Percentiles rank a stretch among this genome's conserved stretches.
phyloP scores from a whole-genome alignment of 2,113 vertebrate species.

The Haplochromis vanheusdeni region DNA sequence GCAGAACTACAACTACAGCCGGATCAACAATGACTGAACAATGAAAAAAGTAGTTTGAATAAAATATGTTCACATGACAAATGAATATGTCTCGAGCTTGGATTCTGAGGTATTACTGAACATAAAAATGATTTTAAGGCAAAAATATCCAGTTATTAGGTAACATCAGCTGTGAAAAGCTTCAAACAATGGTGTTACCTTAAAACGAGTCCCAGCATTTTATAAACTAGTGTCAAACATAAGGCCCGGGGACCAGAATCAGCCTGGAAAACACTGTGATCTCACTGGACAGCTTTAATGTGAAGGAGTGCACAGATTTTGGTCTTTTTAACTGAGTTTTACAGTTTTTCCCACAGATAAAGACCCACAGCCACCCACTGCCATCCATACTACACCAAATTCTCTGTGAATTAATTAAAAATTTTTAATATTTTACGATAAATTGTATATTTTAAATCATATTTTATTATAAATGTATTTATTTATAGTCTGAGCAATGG shows the following conservation, averaged over 20 bases:
- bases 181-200: not conserved
- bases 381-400: not conserved
- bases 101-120: not conserved
- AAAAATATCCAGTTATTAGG: rapidly evolving
- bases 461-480: not conserved
- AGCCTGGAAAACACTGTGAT: not conserved
- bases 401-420: rapidly evolving
- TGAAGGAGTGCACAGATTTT: rapidly evolving
- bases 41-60: not conserved
- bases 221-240: not conserved
- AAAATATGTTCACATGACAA: rapidly evolving
- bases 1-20: not conserved
- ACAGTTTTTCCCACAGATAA: not conserved
- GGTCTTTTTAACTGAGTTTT: not conserved
- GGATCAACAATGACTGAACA: rapidly evolving
- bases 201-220: not conserved
- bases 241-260: not conserved
- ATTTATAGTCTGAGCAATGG: not conserved
- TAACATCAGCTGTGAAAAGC: not conserved
- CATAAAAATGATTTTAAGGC: not conserved
- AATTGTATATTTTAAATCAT: not conserved
- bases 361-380: rapidly evolving
- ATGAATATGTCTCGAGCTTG: not conserved
- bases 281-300: not conserved
- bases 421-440: rapidly evolving